Base-by-base conservation (phyloP, 2,797 vertebrate genomes). In the Lycodopsis pacificus region DNA sequence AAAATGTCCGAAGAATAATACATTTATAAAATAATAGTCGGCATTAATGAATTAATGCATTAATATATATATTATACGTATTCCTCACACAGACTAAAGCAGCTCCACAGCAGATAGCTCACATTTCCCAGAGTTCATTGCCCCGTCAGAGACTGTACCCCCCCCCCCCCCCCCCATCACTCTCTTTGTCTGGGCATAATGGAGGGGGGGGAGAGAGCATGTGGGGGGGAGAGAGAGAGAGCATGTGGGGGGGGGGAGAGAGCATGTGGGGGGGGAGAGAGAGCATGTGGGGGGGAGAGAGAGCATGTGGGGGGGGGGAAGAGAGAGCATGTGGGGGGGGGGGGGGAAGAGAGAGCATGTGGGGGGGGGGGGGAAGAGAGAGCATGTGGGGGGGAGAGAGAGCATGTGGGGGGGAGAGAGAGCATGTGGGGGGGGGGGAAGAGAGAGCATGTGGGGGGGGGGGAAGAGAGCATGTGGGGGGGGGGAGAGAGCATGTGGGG, bases 131-230 rank as follows among this genome's bases (percentile, higher is more conserved):
- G 59, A 68, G 80, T 68, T 49, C 71, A 73, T 10, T 66, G 51
- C 42, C 40, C 11, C 40, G 27, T 30, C 27, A 30, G 27, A 30
- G 27, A 3, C 27, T 30, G 9, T 12, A 8, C 40, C 34, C 4
- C 20, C 32, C 58, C 38, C 20, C 32, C 58, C 38, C 25, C 51
- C n/a, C 57, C 4, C 32, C 19, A 30, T 61, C 73, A 51, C 57
- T 65, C 77, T 58, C 72, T 81, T 87, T 90, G 85, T 90, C 22
- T 83, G 74, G 36, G 17, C 27, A 9, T 42, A 30, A 30, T 30
- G 75, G 83, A 73, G 64, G 71, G 36, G 73, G 89, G 56, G 4
- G 2, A 9, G 40, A 40, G 40, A 42, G 40, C n/a, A n/a, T n/a
- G n/a, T n/a, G n/a, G n/a, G n/a, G n/a, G n/a, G n/a, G n/a, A n/a